phyloP scores from a whole-genome alignment of 2,888 invertebrate genomes.

The Plebejus melissa region DNA sequence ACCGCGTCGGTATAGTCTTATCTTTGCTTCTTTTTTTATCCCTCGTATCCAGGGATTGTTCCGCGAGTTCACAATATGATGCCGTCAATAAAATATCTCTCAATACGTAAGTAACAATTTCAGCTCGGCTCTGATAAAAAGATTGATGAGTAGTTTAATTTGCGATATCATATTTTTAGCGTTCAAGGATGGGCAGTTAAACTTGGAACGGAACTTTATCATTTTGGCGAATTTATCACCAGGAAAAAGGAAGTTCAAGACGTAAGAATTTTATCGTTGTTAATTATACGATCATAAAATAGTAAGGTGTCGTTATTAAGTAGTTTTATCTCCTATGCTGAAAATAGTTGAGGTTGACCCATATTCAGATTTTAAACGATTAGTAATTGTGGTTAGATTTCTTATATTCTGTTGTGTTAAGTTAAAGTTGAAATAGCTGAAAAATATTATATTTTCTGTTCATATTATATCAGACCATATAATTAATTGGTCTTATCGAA shows the following conservation, averaged over 20 bases:
- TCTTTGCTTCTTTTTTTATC: constrained; percentile 60
- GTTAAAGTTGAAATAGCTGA: not conserved
- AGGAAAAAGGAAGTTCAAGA: constrained; percentile 88
- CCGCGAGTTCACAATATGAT: constrained; percentile 66
- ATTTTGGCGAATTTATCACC: constrained; percentile 89
- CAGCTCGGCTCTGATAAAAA: not conserved
- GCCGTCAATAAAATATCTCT: constrained; percentile 61
- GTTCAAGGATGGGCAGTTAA: constrained; percentile 91
- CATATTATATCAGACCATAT: not conserved
- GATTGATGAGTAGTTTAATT: constrained; percentile 20
- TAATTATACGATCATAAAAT: not conserved
- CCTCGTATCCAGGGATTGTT: constrained; percentile 67
- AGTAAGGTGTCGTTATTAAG: not conserved
- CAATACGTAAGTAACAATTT: constrained; percentile 60
- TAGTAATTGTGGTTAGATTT: not conserved
- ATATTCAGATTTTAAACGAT: not conserved
- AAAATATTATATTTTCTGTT: not conserved
- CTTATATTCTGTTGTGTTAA: not conserved
- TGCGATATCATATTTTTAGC: constrained; percentile 57
- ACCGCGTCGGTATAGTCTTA: constrained; percentile 54
- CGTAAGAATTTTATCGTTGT: constrained; percentile 65
- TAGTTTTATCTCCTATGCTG: not conserved
- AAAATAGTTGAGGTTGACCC: not conserved
- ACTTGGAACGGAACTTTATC: constrained; percentile 87
- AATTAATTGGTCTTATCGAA: not conserved